phyloP scores from a whole-genome alignment of 2,888 invertebrate species.

The Diadegma fenestrale region DNA sequence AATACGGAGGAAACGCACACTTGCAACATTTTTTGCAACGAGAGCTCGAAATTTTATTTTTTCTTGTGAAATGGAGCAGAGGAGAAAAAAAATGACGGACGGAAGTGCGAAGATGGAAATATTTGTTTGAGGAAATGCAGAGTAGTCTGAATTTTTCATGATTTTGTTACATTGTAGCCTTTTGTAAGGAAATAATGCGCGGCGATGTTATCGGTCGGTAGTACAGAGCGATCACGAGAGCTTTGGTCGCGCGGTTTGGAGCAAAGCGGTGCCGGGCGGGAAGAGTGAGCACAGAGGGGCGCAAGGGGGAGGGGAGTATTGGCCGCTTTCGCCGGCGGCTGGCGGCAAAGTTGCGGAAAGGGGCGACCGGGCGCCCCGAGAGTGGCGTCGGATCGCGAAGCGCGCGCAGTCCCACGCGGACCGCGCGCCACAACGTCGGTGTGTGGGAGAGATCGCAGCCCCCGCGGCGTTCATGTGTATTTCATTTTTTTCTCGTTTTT shows the following conservation, averaged over 20 bases:
- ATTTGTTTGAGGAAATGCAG: background rate
- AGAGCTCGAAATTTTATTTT: too few species aligned
- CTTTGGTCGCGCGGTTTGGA: background rate
- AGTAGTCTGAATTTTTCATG: background rate
- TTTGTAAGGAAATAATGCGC: background rate
- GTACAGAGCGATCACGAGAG: conserved; percentile 26
- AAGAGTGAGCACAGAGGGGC: conserved; percentile 19
- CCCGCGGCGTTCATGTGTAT: conserved; percentile 16
- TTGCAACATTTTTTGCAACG: too few species aligned
- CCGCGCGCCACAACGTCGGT: conserved; percentile 76
- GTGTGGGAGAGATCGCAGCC: conserved; percentile 69
- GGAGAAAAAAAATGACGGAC: background rate
- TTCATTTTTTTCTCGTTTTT: background rate
- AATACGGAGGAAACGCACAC: background rate
- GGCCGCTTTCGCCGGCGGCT: conserved; percentile 49
- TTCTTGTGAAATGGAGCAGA: background rate
- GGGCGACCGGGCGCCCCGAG: conserved; percentile 64
- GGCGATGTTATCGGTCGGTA: conserved; percentile 39
- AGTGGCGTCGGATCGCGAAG: conserved; percentile 73
- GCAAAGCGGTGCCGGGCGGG: background rate
- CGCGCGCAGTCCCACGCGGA: conserved; percentile 80
- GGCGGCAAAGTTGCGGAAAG: conserved; percentile 57
- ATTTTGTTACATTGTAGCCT: background rate
- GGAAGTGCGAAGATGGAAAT: background rate
- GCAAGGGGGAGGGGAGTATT: conserved; percentile 9